Percentiles rank a stretch among this genome's conserved stretches.
These are phyloP conservation scores for Volucella zonaria DNA, from an alignment of 2,888 invertebrate genomes.

Conservation along the genomic window DNA sequence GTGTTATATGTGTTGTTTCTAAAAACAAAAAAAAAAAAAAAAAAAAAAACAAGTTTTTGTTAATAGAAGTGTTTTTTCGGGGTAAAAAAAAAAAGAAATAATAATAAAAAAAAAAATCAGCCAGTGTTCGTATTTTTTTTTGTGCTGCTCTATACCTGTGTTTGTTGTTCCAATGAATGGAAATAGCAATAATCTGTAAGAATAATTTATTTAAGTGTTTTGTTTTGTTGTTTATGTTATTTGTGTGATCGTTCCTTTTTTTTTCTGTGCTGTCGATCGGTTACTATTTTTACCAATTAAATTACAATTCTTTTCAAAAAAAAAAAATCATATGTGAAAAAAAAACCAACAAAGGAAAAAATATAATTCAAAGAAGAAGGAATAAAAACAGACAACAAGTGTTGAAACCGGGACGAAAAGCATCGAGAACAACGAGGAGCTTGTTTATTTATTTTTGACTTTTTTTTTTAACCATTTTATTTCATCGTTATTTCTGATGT, in stretches of 20 bases:
- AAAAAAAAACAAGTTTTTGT: constrained; percentile 57
- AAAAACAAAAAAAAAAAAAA: constrained; percentile 49
- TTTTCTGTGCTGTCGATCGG: not conserved
- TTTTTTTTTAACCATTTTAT: constrained; percentile 29
- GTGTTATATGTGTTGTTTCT: constrained; percentile 41
- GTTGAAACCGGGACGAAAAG: constrained; percentile 37
- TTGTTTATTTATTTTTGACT: constrained; percentile 59
- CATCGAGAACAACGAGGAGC: constrained; percentile 34
- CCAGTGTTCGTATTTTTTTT: constrained; percentile 36
- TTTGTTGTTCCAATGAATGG: constrained; percentile 43
- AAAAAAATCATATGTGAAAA: constrained; percentile 31
- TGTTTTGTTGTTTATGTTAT: constrained; percentile 25
- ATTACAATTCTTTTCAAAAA: not conserved
- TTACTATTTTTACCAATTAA: constrained; percentile 12
- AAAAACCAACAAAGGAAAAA: constrained; percentile 74
- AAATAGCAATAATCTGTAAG: constrained; percentile 44
- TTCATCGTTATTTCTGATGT: constrained; percentile 30
- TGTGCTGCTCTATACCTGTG: constrained; percentile 28
- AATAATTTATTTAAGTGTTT: constrained; percentile 58
- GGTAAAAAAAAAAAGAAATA: too few relatives aligned
- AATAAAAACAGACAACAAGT: constrained; percentile 40
- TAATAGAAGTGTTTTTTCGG: constrained; percentile 31
- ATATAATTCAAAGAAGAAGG: constrained; percentile 23
- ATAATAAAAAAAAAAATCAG: constrained; percentile 31
- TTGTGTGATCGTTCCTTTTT: constrained; percentile 17